These are phyloP conservation scores for Chaetodon trifasciatus DNA, from an alignment of 2,797 vertebrate species.

Conservation along the genomic window DNA sequence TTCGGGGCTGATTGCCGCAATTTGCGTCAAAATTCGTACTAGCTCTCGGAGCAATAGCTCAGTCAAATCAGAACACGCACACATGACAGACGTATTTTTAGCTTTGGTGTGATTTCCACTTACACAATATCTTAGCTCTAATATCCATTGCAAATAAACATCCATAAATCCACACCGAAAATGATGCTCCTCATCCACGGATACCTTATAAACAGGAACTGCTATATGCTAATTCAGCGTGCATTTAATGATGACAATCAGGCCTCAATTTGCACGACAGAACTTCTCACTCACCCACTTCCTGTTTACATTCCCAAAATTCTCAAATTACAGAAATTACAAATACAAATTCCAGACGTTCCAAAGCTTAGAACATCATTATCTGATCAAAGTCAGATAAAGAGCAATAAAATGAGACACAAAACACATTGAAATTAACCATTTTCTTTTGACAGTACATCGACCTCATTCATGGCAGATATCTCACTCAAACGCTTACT, in stretches of 20 bases:
- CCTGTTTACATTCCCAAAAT: background rate
- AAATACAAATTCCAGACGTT: no score
- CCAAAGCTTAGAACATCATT: background rate
- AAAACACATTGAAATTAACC: background rate
- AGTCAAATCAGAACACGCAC: background rate
- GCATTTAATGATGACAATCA: background rate
- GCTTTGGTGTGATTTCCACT: background rate
- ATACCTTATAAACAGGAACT: background rate
- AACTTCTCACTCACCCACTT: background rate
- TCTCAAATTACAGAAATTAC: background rate
- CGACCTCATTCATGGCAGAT: background rate
- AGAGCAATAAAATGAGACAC: background rate
- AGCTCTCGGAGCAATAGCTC: background rate
- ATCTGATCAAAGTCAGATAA: background rate
- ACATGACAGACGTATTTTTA: background rate
- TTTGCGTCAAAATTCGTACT: background rate
- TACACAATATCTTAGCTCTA: background rate
- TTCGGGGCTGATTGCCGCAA: background rate
- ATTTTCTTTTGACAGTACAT: background rate
- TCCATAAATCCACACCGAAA: background rate
- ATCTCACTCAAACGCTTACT: conserved; percentile 83
- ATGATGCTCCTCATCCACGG: background rate
- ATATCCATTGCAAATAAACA: background rate
- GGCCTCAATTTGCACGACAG: background rate
- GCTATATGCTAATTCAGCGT: background rate